Conservation (phyloP, 2,113 vertebrate genomes). For the Brachyhypopomus occidentalis region DNA sequence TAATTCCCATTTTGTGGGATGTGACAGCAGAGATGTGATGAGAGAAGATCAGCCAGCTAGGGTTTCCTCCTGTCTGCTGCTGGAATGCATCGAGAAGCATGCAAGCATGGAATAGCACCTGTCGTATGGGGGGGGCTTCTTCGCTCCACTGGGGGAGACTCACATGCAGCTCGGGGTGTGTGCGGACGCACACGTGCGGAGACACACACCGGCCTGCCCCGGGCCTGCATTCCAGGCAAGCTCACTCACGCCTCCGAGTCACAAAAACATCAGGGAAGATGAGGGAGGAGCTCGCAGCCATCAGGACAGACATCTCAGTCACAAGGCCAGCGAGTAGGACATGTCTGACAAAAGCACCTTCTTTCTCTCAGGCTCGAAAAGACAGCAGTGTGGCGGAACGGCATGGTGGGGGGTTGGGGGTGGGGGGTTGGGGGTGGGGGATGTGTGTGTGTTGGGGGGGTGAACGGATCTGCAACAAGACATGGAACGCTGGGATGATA, state of each 20-base stretch:
- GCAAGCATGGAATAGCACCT: background rate
- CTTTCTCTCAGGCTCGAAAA: too few relatives aligned
- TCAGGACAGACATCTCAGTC: background rate
- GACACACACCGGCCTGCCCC: constrained; percentile 35
- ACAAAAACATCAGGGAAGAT: constrained; percentile 7
- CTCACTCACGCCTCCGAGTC: constrained; percentile 39
- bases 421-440: too few relatives aligned
- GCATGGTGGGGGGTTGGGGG: too few relatives aligned
- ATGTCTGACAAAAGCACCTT: background rate
- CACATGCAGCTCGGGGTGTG: background rate
- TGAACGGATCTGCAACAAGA: too few relatives aligned
- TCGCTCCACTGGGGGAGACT: too few relatives aligned
- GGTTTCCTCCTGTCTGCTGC: background rate
- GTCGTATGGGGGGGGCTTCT: too few relatives aligned
- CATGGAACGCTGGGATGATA: too few relatives aligned
- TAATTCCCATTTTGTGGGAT: background rate
- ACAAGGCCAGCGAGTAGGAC: background rate
- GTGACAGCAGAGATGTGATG: too few relatives aligned
- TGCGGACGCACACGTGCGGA: background rate
- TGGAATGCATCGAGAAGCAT: background rate
- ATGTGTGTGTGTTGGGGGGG: too few relatives aligned
- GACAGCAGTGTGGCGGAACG: too few relatives aligned
- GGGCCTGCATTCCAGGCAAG: constrained; percentile 50
- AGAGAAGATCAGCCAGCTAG: background rate
- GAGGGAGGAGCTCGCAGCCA: background rate